These are phyloP conservation scores for Hylaeus volcanicus DNA, from an alignment of 1,140 invertebrate species.

Conservation along the genomic window DNA sequence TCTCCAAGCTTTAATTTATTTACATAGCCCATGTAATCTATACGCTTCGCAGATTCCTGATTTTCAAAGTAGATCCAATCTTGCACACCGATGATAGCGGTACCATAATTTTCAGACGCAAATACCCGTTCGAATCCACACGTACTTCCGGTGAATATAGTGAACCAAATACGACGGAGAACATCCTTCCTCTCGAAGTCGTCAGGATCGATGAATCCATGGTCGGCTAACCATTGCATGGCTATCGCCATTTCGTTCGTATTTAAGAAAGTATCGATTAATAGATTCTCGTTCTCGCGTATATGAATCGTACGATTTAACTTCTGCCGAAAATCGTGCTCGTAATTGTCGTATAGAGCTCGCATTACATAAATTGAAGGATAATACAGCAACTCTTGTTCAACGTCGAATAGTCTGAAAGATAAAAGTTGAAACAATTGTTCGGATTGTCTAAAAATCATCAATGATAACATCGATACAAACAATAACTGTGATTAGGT, in stretches of 20 bases:
- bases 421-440: slow-evolving; percentile 5
- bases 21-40: slow-evolving; percentile 90
- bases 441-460: slow-evolving; percentile 6
- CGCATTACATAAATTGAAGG: slow-evolving; percentile 83
- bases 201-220: slow-evolving; percentile 75
- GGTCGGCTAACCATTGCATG: slow-evolving; percentile 81
- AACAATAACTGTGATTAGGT: slow-evolving; percentile 1
- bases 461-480: too few relatives aligned
- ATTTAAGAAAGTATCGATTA: slow-evolving; percentile 82
- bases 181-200: slow-evolving; percentile 84
- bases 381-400: slow-evolving; percentile 60
- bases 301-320: slow-evolving; percentile 87
- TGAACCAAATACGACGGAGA: slow-evolving; percentile 90
- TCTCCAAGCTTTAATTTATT: slow-evolving; percentile 85
- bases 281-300: slow-evolving; percentile 80
- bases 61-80: slow-evolving; percentile 92
- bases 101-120: slow-evolving; percentile 87
- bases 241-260: slow-evolving; percentile 83
- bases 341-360: slow-evolving; percentile 87
- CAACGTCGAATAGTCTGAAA: slow-evolving; percentile 73
- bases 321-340: slow-evolving; percentile 85
- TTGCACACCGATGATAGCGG: slow-evolving; percentile 88
- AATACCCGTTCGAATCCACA: slow-evolving; percentile 95
- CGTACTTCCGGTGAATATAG: slow-evolving; percentile 88
- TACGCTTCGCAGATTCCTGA: slow-evolving; percentile 84